Conservation (phyloP, 2,888 invertebrate species). For the Diadromus collaris region DNA sequence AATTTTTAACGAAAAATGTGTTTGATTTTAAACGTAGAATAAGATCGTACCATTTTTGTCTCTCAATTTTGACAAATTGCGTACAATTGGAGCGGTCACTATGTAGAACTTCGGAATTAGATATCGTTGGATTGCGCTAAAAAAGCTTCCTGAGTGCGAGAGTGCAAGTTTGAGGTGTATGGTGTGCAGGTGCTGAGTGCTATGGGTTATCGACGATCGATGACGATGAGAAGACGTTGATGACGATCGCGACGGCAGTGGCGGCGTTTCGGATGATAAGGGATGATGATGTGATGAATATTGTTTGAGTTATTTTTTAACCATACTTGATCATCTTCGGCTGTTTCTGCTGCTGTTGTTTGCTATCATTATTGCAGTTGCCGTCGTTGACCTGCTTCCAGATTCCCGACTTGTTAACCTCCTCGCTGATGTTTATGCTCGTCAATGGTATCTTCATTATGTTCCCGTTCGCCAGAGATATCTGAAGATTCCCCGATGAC, state of each 20-base stretch:
- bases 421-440: constrained; percentile 95
- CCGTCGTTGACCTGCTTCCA: constrained; percentile 95
- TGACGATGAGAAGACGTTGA: constrained; percentile 26
- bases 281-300: constrained; percentile 12
- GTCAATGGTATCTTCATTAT: constrained; percentile 93
- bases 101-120: no score
- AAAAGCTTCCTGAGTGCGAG: not conserved
- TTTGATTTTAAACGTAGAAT: not conserved
- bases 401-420: constrained; percentile 95
- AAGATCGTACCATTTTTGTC: not conserved
- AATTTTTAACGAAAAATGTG: not conserved
- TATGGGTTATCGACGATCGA: constrained; percentile 3
- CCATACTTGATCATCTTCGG: constrained; percentile 75
- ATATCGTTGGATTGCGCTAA: not conserved
- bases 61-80: not conserved
- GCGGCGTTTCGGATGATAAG: constrained; percentile 36
- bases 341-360: constrained; percentile 66
- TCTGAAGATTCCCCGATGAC: constrained; percentile 87
- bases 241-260: constrained; percentile 29
- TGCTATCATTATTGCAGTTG: constrained; percentile 80
- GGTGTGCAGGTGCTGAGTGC: constrained; percentile 8
- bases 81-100: no score
- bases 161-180: constrained; percentile 1
- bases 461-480: constrained; percentile 93
- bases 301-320: constrained; percentile 19